Percentiles rank a stretch among this genome's conserved stretches.
Evolutionary conservation across 2,113 vertebrate species (phyloP).

Genomic region (Ciconia boyciana): DNA sequence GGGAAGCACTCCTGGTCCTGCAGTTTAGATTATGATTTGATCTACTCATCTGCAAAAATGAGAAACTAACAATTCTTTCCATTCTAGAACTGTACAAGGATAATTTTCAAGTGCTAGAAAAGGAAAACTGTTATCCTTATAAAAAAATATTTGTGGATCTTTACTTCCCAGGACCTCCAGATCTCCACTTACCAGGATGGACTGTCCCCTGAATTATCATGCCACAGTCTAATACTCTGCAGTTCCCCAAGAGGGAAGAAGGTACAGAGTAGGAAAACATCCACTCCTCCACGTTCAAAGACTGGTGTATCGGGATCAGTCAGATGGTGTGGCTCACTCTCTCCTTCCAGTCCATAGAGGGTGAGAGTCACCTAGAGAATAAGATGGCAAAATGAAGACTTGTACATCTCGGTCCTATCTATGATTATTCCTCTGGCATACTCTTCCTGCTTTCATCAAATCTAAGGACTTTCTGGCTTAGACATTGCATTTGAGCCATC

Average conservation of each 20-base stretch:
- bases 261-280: constrained; percentile 89
- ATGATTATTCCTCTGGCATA: background rate
- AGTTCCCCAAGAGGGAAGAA: constrained; percentile 91
- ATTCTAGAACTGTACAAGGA: background rate
- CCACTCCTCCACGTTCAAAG: constrained; percentile 88
- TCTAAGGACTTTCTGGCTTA: background rate
- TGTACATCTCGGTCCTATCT: fast-evolving
- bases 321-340: constrained; percentile 92
- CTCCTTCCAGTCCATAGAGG: constrained; percentile 84
- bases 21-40: background rate
- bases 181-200: constrained; percentile 81
- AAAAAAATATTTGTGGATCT: background rate
- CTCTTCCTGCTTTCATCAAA: background rate
- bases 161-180: background rate
- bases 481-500: background rate
- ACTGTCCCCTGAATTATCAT: constrained; percentile 88
- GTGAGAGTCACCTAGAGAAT: constrained; percentile 85
- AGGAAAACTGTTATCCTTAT: background rate
- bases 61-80: background rate
- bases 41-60: background rate
- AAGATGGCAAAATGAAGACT: background rate
- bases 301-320: constrained; percentile 76
- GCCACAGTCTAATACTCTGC: constrained; percentile 88
- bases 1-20: background rate
- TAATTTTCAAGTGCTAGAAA: background rate